Evolutionary conservation across 2,113 vertebrate genomes (phyloP), one percentile per base, ranked within the genome.

Genomic region (crab-eating macaque (Macaca fascicularis)): DNA sequence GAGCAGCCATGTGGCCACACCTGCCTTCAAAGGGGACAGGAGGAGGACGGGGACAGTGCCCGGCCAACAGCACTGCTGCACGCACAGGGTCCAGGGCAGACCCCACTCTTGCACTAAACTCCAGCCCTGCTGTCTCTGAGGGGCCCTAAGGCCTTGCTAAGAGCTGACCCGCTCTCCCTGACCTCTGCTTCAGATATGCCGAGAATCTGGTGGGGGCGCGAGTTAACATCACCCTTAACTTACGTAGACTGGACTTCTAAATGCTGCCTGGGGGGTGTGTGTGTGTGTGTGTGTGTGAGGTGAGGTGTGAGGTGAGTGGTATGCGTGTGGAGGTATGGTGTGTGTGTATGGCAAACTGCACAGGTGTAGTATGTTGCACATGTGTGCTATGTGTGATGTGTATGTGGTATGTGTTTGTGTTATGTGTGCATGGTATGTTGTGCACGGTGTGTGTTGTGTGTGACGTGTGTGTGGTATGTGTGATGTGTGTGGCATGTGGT

Each of bases 1-100:
- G n/a, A 23, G 25, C 1, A 10, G n/a, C 48, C 61, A n/a, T 1
- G 0, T 4, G 83, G 78, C 61, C 12, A 12, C 17, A 22, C 1
- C 57, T 13, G 14, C n/a, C 48, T 30, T 32, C 59, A 50, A n/a
- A 32, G 83, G 1, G 10, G 27, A 11, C 4, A 40, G 25, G 4
- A 27, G 52, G 19, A 27, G 8, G 43, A 7, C 14, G 43, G 40
- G 67, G 13, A n/a, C n/a, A 27, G 69, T 17, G 57, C 64, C 40
- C 35, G 8, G 55, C 5, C 16, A 5, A 22, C 40, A 17, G 9
- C 1, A 8, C 22, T 6, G 0, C 32, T 43, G 22, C 16, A 23
- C 8, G 2, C 16, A 23, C 17, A 3, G 61, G 22, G 38, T 70
- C 14, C 9, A 32, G 45, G 40, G 38, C 74, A 32, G 23, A 13